These are phyloP conservation scores for Harmothoe impar DNA, from an alignment of 2,888 invertebrate genomes.

Conservation along the genomic window DNA sequence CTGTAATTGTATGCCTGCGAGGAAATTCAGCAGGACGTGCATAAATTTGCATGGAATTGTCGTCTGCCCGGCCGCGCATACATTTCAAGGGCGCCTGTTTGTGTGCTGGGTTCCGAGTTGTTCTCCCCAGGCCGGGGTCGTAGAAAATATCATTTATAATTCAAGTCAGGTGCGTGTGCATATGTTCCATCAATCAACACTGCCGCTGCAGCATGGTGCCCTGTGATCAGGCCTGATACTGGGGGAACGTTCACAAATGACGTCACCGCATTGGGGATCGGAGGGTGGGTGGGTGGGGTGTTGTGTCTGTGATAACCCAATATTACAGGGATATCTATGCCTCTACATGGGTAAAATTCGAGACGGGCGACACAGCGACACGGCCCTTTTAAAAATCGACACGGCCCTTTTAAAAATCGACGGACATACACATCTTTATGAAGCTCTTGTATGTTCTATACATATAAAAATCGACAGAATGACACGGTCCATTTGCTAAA, in stretches of 20 bases:
- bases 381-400: too few species aligned
- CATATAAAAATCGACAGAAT: too few species aligned
- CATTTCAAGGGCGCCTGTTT: background rate
- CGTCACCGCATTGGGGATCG: background rate
- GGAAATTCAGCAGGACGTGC: background rate
- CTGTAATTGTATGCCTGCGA: constrained; percentile 2
- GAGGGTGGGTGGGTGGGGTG: background rate
- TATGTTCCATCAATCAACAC: constrained; percentile 51
- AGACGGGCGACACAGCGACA: too few species aligned
- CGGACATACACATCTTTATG: too few species aligned
- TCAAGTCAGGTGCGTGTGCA: constrained; percentile 58
- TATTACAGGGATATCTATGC: too few species aligned
- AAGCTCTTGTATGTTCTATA: too few species aligned
- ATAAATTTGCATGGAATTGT: background rate
- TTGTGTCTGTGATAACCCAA: too few species aligned
- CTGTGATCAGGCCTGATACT: background rate
- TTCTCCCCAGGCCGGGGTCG: background rate
- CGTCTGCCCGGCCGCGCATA: background rate
- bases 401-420: too few species aligned
- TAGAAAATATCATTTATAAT: constrained; percentile 58
- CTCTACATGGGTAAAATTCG: too few species aligned
- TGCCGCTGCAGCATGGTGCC: background rate
- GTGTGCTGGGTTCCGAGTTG: background rate
- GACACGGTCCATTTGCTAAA: too few species aligned
- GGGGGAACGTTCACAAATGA: too few species aligned